These are phyloP conservation scores for Antrozous pallidus DNA, from an alignment of 2,797 vertebrate species.

Conservation along the genomic window DNA sequence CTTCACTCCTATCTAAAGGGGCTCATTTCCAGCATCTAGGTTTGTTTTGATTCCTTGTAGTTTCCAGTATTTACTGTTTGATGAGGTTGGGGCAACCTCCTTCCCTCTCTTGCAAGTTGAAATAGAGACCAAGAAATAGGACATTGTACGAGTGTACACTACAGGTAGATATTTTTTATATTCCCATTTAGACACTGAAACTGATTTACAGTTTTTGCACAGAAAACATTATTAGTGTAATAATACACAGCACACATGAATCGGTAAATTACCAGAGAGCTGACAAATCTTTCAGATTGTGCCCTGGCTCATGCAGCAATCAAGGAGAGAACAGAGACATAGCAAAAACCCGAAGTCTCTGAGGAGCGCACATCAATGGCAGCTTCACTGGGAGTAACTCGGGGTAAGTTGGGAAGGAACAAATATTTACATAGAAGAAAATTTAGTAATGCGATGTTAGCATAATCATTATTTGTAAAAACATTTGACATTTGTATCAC, in stretches of 20 bases:
- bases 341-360: background rate
- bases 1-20: background rate
- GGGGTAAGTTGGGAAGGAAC: conserved; percentile 54
- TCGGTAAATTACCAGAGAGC: background rate
- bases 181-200: background rate
- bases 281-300: background rate
- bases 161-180: background rate
- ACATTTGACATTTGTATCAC: conserved; percentile 52
- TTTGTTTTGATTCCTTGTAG: background rate
- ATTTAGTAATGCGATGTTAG: conserved; percentile 30
- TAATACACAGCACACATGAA: background rate
- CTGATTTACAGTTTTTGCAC: background rate
- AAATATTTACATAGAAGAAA: conserved; percentile 80
- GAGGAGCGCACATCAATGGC: background rate
- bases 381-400: conserved; percentile 58
- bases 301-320: background rate
- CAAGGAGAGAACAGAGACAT: background rate
- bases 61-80: background rate
- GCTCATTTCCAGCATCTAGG: background rate
- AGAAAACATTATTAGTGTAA: background rate
- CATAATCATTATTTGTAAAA: conserved; percentile 69
- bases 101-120: background rate
- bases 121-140: background rate
- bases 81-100: background rate
- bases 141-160: background rate